A percentile compares a stretch with the other conserved stretches of the same genome.
Conservation (phyloP, 2,113 vertebrate species). For the Zosterops borbonicus region DNA sequence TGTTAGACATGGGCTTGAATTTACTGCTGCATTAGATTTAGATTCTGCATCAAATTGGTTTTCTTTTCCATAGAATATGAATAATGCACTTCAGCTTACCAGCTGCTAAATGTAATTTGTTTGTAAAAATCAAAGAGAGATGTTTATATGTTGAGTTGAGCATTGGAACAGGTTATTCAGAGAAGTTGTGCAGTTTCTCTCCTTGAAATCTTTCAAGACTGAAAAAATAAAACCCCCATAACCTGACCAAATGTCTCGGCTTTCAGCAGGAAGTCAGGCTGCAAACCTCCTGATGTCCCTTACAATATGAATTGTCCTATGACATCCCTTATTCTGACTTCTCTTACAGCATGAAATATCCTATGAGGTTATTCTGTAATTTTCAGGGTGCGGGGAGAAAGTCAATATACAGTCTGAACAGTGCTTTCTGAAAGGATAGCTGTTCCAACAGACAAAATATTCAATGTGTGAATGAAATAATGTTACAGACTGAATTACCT, state of each 20-base stretch:
- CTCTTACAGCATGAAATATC: neutral
- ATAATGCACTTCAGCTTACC: neutral
- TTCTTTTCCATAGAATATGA: neutral
- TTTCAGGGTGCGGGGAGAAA: fast-evolving
- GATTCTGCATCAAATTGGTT: neutral
- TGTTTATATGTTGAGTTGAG: neutral
- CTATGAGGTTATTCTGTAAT: neutral
- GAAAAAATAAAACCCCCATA: neutral
- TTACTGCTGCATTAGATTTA: neutral
- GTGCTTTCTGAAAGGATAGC: neutral
- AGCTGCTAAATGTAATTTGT: neutral
- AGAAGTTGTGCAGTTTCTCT: neutral
- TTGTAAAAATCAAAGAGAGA: neutral
- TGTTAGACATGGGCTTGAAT: neutral
- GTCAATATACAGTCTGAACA: neutral
- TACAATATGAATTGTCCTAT: neutral
- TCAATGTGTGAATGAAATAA: neutral
- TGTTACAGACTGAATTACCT: neutral
- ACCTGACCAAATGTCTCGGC: neutral
- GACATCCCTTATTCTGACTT: neutral
- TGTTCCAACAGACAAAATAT: neutral
- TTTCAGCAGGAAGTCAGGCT: neutral
- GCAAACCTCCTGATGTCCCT: neutral
- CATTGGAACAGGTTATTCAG: neutral
- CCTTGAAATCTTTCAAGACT: neutral